phyloP scores from a whole-genome alignment of 2,888 invertebrate genomes.

The Diogma glabrata region DNA sequence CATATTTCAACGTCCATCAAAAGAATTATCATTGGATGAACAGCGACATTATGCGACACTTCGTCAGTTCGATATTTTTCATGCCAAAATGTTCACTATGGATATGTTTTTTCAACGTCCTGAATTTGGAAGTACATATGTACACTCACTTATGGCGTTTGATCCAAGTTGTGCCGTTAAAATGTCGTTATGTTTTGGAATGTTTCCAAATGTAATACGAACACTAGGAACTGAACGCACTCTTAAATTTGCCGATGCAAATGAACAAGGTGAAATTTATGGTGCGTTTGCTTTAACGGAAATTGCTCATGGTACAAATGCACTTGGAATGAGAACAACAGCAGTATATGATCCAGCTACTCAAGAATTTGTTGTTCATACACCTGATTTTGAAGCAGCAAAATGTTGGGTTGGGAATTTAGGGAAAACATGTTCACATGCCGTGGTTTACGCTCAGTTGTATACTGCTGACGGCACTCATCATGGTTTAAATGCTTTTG shows the following conservation, averaged over 20 bases:
- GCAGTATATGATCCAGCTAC: constrained; percentile 67
- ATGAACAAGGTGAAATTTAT: constrained; percentile 36
- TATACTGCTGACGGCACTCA: constrained; percentile 63
- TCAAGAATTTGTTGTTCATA: constrained; percentile 58
- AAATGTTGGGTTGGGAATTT: constrained; percentile 78
- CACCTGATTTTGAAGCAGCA: constrained; percentile 66
- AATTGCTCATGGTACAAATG: constrained; percentile 83
- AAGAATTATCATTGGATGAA: constrained; percentile 43
- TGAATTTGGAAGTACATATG: constrained; percentile 38
- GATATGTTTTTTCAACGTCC: constrained; percentile 37
- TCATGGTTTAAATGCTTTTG: constrained; percentile 79
- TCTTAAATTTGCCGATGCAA: constrained; percentile 38
- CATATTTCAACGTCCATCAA: constrained; percentile 40
- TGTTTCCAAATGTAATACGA: constrained; percentile 53
- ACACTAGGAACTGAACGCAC: constrained; percentile 55
- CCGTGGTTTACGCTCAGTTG: constrained; percentile 78
- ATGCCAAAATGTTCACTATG: constrained; percentile 43
- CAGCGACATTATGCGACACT: constrained; percentile 44
- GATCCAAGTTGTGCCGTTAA: constrained; percentile 54
- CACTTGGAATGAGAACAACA: constrained; percentile 73
- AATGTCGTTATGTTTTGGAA: constrained; percentile 49
- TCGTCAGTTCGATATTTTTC: constrained; percentile 50
- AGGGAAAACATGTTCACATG: constrained; percentile 75
- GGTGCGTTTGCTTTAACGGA: constrained; percentile 82
- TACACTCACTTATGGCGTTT: constrained; percentile 45